Evolutionary conservation across 2,113 vertebrate species (phyloP).

Genomic region (Nothobranchius kuhntae): DNA sequence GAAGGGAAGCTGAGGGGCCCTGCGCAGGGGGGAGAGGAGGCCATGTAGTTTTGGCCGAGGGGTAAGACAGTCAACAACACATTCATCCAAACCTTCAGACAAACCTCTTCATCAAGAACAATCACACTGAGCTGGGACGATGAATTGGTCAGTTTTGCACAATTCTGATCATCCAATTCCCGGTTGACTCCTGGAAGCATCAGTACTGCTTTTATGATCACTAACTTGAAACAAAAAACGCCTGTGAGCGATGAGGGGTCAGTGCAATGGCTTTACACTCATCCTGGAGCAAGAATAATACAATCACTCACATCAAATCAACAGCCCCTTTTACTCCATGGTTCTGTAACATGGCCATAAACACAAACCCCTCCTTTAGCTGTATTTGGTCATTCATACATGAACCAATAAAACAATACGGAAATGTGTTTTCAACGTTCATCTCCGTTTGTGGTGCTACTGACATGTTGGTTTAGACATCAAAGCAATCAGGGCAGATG

Average conservation of each 20-base stretch:
- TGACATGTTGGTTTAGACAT: no score
- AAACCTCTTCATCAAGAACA: constrained; percentile 46
- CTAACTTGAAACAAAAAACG: constrained; percentile 9
- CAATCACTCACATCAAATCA: neutral
- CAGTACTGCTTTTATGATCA: neutral
- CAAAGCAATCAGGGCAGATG: no score
- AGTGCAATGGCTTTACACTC: neutral
- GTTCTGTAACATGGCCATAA: no score
- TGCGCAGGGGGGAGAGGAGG: constrained; percentile 65
- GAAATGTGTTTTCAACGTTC: neutral
- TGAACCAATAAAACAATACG: neutral
- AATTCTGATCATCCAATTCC: constrained; percentile 11
- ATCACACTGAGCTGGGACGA: constrained; percentile 15
- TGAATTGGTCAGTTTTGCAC: constrained; percentile 5
- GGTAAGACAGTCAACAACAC: constrained; percentile 78
- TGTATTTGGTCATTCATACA: neutral
- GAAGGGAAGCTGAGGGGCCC: constrained; percentile 69
- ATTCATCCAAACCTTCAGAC: constrained; percentile 64
- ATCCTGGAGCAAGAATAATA: neutral
- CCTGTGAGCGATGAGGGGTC: neutral
- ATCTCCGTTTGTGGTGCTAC: no score
- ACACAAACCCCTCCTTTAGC: no score
- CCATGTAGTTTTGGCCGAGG: constrained; percentile 70
- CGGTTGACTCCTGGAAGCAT: constrained; percentile 8
- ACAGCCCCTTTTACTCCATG: neutral